Conservation (phyloP, 2,888 invertebrate species). For the Tuta absoluta region DNA sequence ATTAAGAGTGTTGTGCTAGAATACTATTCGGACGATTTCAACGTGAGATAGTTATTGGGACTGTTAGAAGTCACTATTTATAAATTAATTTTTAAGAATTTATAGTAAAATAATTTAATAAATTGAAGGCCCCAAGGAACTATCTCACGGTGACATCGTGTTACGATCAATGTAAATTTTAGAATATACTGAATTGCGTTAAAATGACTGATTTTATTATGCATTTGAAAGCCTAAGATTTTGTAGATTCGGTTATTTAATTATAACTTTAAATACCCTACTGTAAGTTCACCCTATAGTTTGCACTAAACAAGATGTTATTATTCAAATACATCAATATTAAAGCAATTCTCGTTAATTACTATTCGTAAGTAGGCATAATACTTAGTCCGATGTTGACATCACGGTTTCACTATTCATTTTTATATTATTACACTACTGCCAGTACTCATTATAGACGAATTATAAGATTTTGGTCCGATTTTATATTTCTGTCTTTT, state of each 20-base stretch:
- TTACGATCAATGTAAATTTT: conserved; percentile 78
- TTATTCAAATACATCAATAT: conserved; percentile 67
- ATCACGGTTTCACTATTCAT: conserved; percentile 57
- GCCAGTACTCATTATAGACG: conserved; percentile 52
- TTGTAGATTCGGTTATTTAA: conserved; percentile 75
- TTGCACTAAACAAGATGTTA: conserved; percentile 71
- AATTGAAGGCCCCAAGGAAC: conserved; percentile 61
- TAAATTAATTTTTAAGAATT: conserved; percentile 77
- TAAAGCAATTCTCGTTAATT: conserved; percentile 79
- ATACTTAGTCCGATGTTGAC: conserved; percentile 51
- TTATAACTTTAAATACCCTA: conserved; percentile 70
- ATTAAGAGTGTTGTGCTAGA: conserved; percentile 82
- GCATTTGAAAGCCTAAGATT: conserved; percentile 80
- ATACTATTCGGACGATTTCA: conserved; percentile 72
- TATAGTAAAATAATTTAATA: conserved; percentile 74
- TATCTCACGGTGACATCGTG: conserved; percentile 76
- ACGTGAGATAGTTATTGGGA: conserved; percentile 71
- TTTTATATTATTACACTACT: conserved; percentile 60
- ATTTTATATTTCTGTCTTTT: conserved; percentile 79
- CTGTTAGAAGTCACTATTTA: conserved; percentile 79
- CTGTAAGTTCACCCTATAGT: conserved; percentile 77
- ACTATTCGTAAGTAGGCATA: conserved; percentile 75
- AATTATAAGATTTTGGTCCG: conserved; percentile 71
- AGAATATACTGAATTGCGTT: conserved; percentile 80
- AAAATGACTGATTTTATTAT: conserved; percentile 82